These are phyloP conservation scores for Ameiurus melas DNA, from an alignment of 2,113 vertebrate species.

Conservation along the genomic window DNA sequence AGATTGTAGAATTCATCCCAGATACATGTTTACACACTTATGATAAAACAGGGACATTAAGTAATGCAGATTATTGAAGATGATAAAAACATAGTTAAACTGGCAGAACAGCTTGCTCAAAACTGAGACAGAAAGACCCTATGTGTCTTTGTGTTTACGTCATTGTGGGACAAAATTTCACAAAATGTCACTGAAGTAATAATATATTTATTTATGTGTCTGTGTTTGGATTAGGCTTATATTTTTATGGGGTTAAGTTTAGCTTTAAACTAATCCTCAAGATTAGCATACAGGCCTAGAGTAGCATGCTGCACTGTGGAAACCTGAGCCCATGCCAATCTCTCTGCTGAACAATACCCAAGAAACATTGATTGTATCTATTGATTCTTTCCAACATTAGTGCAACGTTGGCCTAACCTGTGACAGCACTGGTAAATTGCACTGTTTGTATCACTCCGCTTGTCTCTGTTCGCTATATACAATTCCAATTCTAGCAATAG, in stretches of 20 bases:
- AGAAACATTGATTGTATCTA: background rate
- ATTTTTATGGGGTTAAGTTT: background rate
- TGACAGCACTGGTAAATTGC: background rate
- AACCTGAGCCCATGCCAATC: background rate
- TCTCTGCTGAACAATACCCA: background rate
- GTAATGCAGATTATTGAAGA: background rate
- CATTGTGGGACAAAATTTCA: background rate
- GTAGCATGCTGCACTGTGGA: too few relatives aligned
- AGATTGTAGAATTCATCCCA: background rate
- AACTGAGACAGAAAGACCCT: background rate
- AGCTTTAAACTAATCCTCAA: background rate
- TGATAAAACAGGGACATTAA: background rate
- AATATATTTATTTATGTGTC: background rate
- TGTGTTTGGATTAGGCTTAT: background rate
- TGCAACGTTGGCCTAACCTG: background rate
- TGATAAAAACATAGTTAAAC: background rate
- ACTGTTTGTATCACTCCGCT: background rate
- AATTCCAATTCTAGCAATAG: background rate
- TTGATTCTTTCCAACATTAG: background rate
- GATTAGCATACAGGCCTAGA: too few relatives aligned
- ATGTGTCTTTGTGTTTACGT: background rate
- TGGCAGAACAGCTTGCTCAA: background rate
- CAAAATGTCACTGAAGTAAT: background rate
- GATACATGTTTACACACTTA: background rate
- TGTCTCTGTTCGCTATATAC: background rate